Evolutionary conservation across 2,797 vertebrate genomes (phyloP), one percentile per base, ranked within the genome.

Genomic region (Sternarchorhynchus goeldii): DNA sequence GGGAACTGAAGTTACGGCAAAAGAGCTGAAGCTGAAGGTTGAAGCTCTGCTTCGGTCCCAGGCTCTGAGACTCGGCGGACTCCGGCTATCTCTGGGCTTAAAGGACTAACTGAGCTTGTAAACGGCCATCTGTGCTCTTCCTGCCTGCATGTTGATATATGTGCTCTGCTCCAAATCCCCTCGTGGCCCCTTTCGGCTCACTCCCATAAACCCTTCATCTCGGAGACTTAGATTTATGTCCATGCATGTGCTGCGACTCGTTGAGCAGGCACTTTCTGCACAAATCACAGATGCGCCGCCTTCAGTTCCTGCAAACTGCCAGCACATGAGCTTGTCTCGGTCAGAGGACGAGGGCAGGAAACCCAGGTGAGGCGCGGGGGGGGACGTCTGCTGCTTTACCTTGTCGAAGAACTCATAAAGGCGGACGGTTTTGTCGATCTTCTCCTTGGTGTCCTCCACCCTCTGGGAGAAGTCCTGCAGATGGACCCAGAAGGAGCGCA

Each of bases 381-480:
- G 4, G 32, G 53, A 20, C 3, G 21, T n/a, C 5, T 70, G 25
- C 6, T 29, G 36, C 72, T 88, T 84, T 72, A 98, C 96, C 96
- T 95, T 95, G 86, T 97, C 95, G 58, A 96, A 91, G 89, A 95
- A 95, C 83, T 93, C 83, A 68, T 94, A 95, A 0, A 97, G 93
- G 14, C 56, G 86, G 20, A 95, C 86, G 0, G 94, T 93, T 84
- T 93, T 92, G 79, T 93, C 87, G 6, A 97, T 87, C 69, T 83
- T 90, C 75, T 88, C 90, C 36, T 93, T 93, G 0, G 88, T 89
- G 58, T 89, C 88, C 65, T 92, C 92, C 78, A 98, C 89, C 0
- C 94, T 88, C 78, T 90, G 89, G 5, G 93, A 95, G 89, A 99
- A 99, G 7, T 93, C 91, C 6, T 91, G 92, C 59, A 98, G 88